Percentiles rank a stretch among this genome's conserved stretches.
These are phyloP conservation scores for Ganaspis sp. DNA, from an alignment of 1,140 invertebrate species.

Conservation along the genomic window DNA sequence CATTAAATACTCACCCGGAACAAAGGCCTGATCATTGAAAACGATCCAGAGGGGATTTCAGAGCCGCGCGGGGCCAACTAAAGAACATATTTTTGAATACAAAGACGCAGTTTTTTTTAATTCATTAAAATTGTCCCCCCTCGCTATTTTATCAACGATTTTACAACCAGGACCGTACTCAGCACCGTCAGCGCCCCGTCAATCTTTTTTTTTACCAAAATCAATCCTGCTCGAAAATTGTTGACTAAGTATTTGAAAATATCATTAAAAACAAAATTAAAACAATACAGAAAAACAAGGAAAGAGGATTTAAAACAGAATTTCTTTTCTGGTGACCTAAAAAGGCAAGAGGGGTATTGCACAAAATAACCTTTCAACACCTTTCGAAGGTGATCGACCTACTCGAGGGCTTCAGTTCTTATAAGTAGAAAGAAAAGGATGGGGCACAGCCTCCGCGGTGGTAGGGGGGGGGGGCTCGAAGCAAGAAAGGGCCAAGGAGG, in stretches of 20 bases:
- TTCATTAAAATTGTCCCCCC: too few species aligned
- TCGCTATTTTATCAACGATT: too few species aligned
- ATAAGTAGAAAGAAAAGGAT: slow-evolving; percentile 7
- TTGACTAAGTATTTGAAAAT: too few species aligned
- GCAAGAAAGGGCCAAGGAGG: slow-evolving; percentile 39
- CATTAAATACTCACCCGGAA: slow-evolving; percentile 14
- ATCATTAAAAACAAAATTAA: too few species aligned
- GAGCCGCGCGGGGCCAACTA: not conserved
- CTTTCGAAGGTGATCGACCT: slow-evolving; percentile 9
- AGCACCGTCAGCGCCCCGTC: too few species aligned
- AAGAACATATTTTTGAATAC: not conserved
- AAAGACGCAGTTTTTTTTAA: too few species aligned
- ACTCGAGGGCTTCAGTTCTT: slow-evolving; percentile 10
- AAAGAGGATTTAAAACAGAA: too few species aligned
- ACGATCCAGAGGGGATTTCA: not conserved
- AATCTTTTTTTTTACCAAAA: too few species aligned
- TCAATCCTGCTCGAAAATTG: too few species aligned
- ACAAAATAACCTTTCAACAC: slow-evolving; percentile 11
- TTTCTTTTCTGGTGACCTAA: not conserved
- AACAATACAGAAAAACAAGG: too few species aligned
- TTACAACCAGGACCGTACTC: too few species aligned
- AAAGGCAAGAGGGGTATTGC: not conserved
- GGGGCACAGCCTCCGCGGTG: not conserved
- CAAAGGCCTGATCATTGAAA: not conserved
- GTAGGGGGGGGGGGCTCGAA: not conserved